These are phyloP conservation scores for Microplitis mediator DNA, from an alignment of 1,140 invertebrate genomes.

Conservation along the genomic window DNA sequence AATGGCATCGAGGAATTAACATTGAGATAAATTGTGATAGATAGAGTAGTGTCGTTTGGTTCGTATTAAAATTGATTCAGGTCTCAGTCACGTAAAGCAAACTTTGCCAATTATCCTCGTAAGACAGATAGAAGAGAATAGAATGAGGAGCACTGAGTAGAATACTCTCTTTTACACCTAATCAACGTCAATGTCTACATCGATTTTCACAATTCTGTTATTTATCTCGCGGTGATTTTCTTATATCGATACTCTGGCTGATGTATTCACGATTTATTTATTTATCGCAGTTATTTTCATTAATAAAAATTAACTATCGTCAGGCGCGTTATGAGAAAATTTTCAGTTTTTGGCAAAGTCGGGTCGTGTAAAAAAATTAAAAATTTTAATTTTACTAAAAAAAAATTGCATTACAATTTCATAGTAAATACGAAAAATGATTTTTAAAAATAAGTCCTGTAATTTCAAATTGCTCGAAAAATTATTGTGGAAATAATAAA, in stretches of 20 bases:
- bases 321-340: no score
- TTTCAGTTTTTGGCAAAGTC: no score
- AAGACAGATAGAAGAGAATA: background rate
- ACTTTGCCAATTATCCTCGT: conserved; percentile 31
- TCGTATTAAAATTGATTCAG: conserved; percentile 20
- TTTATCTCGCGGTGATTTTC: background rate
- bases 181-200: background rate
- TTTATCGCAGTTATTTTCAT: background rate
- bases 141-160: no score
- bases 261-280: background rate
- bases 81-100: conserved; percentile 30
- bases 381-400: no score
- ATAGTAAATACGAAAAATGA: no score
- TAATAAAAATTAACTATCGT: no score
- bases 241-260: background rate
- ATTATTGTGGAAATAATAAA: no score
- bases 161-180: conserved; percentile 2
- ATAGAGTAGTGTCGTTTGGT: background rate
- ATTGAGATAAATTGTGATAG: background rate
- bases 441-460: no score
- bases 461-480: no score
- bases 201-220: background rate
- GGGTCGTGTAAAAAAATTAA: no score
- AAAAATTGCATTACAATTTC: no score
- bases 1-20: no score